These are phyloP conservation scores for Neria commutata DNA, from an alignment of 2,888 invertebrate genomes.

Conservation along the genomic window DNA sequence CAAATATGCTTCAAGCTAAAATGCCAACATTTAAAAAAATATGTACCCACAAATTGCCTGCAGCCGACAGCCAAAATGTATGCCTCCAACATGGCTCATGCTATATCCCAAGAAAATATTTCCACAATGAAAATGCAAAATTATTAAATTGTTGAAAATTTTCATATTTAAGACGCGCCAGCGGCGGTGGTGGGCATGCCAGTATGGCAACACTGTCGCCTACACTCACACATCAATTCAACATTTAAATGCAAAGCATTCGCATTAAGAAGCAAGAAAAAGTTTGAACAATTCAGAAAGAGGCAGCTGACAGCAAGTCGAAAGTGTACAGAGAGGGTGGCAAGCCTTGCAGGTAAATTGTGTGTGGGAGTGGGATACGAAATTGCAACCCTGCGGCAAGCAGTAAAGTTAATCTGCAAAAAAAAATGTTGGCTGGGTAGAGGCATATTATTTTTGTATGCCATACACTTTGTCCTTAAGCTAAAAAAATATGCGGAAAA, in stretches of 20 bases:
- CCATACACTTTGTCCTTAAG: constrained; percentile 51
- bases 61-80: too few species aligned
- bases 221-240: constrained; percentile 40
- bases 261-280: constrained; percentile 38
- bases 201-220: constrained; percentile 20
- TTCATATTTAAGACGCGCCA: constrained; percentile 52
- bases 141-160: constrained; percentile 47
- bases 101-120: too few species aligned
- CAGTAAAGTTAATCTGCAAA: constrained; percentile 3
- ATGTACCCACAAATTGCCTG: too few species aligned
- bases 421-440: too few species aligned
- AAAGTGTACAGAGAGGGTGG: neutral
- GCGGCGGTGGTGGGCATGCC: neutral
- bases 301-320: neutral
- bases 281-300: too few species aligned
- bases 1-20: too few species aligned
- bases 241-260: constrained; percentile 47
- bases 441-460: too few species aligned
- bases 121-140: constrained; percentile 6
- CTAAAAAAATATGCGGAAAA: constrained; percentile 52
- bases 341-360: neutral
- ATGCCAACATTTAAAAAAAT: too few species aligned
- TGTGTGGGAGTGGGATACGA: too few species aligned
- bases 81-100: too few species aligned
- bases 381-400: neutral